A percentile compares a stretch with the other conserved stretches of the same genome.
Conservation (phyloP, 1,140 invertebrate genomes). For the Drosophila lacertosa region DNA sequence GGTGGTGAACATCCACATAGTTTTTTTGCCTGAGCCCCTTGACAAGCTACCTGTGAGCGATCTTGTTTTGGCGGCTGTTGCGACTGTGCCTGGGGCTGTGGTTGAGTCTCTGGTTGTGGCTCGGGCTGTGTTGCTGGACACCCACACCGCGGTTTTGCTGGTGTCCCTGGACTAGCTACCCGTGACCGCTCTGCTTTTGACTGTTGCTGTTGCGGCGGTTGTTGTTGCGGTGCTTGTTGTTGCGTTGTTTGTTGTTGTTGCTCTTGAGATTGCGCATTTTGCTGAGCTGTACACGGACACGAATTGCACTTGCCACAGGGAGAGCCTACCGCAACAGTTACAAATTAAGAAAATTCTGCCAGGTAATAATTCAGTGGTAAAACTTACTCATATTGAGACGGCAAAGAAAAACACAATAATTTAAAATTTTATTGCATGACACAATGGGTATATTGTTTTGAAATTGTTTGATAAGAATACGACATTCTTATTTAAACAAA, state of each 20-base stretch:
- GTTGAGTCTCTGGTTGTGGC: too few species aligned
- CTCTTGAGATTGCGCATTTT: neutral
- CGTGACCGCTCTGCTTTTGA: too few species aligned
- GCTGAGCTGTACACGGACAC: constrained; percentile 42
- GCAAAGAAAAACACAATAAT: neutral
- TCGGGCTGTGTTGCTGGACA: too few species aligned
- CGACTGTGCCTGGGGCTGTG: neutral
- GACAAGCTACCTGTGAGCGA: too few species aligned
- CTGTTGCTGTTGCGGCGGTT: constrained; percentile 1
- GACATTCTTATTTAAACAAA: neutral
- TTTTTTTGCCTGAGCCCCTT: too few species aligned
- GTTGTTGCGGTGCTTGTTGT: constrained; percentile 4
- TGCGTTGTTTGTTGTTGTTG: neutral
- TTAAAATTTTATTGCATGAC: neutral
- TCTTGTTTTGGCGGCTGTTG: neutral
- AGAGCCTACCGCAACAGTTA: constrained; percentile 16
- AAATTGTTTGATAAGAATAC: neutral
- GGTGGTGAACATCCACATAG: too few species aligned
- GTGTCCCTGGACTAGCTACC: too few species aligned
- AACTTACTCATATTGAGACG: constrained; percentile 32
- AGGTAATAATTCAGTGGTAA: neutral
- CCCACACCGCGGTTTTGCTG: too few species aligned
- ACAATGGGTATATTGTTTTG: neutral
- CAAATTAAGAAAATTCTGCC: neutral
- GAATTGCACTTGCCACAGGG: constrained; percentile 57